Evolutionary conservation across 2,888 invertebrate genomes (phyloP).

Genomic region (Spisula solida): DNA sequence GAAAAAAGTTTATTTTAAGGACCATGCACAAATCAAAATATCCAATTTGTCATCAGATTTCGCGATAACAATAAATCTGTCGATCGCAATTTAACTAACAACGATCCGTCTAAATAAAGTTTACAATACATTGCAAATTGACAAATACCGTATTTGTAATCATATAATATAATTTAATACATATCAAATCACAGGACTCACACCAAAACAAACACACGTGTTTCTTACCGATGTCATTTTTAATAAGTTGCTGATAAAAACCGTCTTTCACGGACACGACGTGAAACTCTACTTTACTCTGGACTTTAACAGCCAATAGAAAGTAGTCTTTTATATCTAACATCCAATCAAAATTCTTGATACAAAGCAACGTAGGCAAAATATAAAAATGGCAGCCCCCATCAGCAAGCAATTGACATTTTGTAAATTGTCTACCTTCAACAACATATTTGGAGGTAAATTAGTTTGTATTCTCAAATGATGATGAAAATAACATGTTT

Average conservation of each 20-base stretch:
- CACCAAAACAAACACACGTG: slow-evolving; percentile 19
- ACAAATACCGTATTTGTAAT: too few species aligned
- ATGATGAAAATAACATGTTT: not conserved
- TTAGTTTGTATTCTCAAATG: not conserved
- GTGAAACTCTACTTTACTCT: not conserved
- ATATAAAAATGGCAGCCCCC: slow-evolving; percentile 27
- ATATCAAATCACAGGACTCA: too few species aligned
- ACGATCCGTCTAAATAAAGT: not conserved
- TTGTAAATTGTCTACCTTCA: slow-evolving; percentile 9
- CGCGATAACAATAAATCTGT: not conserved
- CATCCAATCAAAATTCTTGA: not conserved
- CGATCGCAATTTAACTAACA: not conserved
- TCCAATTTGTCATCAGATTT: not conserved
- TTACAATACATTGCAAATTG: too few species aligned
- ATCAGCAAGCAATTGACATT: slow-evolving; percentile 29
- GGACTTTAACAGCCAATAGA: slow-evolving; percentile 3
- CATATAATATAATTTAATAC: too few species aligned
- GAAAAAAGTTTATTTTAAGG: too few species aligned
- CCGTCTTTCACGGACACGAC: not conserved
- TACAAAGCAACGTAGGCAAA: not conserved
- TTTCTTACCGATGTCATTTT: slow-evolving; percentile 15
- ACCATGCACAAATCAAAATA: not conserved
- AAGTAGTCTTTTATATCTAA: not conserved
- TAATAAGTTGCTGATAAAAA: not conserved
- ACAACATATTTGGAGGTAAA: slow-evolving; percentile 28